Conservation (phyloP, 2,888 invertebrate genomes). For the Galerucella calmariensis region DNA sequence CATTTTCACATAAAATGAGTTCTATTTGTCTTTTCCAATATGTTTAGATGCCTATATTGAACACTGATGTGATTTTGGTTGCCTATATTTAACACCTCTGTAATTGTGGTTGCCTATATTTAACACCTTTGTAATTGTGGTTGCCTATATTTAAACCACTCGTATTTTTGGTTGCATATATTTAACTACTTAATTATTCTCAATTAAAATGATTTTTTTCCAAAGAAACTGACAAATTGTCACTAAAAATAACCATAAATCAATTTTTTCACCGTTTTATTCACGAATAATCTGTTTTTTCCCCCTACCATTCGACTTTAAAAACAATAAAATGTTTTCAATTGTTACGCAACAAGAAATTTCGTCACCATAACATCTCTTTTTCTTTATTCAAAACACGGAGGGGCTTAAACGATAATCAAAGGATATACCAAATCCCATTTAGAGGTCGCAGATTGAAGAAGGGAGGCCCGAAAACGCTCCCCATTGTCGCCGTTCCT, state of each 20-base stretch:
- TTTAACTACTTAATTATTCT: too few species aligned
- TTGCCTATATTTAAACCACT: too few species aligned
- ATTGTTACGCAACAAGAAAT: conserved; percentile 26
- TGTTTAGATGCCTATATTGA: too few species aligned
- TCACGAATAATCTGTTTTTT: background rate
- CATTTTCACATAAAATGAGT: too few species aligned
- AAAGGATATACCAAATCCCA: conserved; percentile 57
- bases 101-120: too few species aligned
- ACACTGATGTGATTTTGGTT: too few species aligned
- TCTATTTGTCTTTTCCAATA: too few species aligned
- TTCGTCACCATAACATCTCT: conserved; percentile 33
- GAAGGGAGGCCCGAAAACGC: conserved; percentile 47
- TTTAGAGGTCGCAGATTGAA: conserved; percentile 57
- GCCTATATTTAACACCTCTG: too few species aligned
- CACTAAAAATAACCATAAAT: background rate
- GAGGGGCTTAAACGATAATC: conserved; percentile 55
- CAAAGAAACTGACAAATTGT: too few species aligned
- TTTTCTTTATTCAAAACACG: conserved; percentile 53
- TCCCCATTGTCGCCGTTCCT: conserved; percentile 38
- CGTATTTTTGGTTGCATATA: too few species aligned
- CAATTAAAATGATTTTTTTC: too few species aligned
- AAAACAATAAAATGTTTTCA: conserved; percentile 25
- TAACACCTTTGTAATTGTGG: too few species aligned
- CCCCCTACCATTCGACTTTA: background rate
- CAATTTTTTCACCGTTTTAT: background rate